Percentiles rank a stretch among this genome's conserved stretches.
These are phyloP conservation scores for Hirudo medicinalis DNA, from an alignment of 1,140 invertebrate genomes.

Conservation along the genomic window DNA sequence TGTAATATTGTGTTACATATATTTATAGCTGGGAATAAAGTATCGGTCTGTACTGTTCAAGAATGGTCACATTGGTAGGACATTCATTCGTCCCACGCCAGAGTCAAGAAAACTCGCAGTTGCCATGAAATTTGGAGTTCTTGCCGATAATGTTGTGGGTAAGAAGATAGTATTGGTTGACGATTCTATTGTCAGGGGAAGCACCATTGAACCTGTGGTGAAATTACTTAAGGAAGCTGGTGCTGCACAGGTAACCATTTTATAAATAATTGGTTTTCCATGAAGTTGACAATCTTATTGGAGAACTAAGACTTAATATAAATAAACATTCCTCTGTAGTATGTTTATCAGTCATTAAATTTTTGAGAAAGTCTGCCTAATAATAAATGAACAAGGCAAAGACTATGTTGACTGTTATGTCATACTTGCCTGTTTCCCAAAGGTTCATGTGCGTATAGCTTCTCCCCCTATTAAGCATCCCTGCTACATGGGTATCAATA, in stretches of 20 bases:
- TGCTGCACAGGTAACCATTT: constrained; percentile 60
- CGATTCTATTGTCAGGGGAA: constrained; percentile 92
- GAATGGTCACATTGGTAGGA: constrained; percentile 89
- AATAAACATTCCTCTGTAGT: too few relatives aligned
- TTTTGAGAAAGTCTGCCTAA: too few relatives aligned
- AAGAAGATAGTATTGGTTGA: constrained; percentile 78
- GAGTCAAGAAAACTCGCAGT: constrained; percentile 76
- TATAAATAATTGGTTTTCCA: too few relatives aligned
- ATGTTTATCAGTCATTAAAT: too few relatives aligned
- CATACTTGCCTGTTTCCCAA: too few relatives aligned
- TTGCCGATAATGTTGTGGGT: constrained; percentile 76
- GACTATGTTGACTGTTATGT: too few relatives aligned
- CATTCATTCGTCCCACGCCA: constrained; percentile 90
- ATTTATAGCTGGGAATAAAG: background rate
- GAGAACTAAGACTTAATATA: too few relatives aligned
- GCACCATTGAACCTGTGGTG: constrained; percentile 91
- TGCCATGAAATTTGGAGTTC: constrained; percentile 88
- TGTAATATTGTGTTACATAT: too few relatives aligned
- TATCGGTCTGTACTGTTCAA: constrained; percentile 64
- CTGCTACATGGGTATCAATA: constrained; percentile 99
- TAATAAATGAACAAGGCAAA: too few relatives aligned
- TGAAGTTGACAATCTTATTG: background rate
- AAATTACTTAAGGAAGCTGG: constrained; percentile 79
- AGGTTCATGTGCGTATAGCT: constrained; percentile 93
- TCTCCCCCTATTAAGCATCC: constrained; percentile 87